Conservation (phyloP, 1,140 invertebrate genomes). For the Amphibalanus amphitrite region DNA sequence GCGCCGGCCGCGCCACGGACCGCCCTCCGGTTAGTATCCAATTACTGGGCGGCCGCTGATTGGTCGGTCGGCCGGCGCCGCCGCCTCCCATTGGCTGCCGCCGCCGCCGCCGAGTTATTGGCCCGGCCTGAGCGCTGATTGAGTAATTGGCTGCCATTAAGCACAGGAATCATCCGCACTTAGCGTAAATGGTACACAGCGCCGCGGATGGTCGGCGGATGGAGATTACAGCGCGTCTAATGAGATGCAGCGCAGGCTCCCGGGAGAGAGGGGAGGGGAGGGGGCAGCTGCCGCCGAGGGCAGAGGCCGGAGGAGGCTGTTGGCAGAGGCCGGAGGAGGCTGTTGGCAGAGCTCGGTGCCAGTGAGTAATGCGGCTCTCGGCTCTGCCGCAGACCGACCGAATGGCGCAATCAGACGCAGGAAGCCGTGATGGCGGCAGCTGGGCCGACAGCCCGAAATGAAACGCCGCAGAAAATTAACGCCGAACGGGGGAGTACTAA, state of each 20-base stretch:
- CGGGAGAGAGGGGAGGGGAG: too few species aligned
- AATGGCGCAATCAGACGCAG: too few species aligned
- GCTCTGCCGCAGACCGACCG: too few species aligned
- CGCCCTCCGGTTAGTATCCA: not conserved
- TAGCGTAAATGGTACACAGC: not conserved
- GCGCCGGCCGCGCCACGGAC: not conserved
- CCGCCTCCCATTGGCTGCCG: not conserved
- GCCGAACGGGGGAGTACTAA: too few species aligned
- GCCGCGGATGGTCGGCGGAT: not conserved
- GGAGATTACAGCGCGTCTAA: not conserved
- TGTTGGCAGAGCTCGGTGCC: too few species aligned
- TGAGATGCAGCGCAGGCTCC: not conserved
- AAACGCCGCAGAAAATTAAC: too few species aligned
- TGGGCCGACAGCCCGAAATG: too few species aligned
- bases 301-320: too few species aligned
- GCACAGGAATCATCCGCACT: not conserved
- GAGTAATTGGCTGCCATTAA: conserved; percentile 1
- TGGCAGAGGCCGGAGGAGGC: too few species aligned
- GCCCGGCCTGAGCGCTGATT: not conserved
- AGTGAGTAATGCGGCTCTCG: too few species aligned
- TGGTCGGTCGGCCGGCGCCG: not conserved
- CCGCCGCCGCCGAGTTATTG: not conserved
- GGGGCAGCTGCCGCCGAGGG: too few species aligned
- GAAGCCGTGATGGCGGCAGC: too few species aligned
- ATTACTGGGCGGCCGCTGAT: not conserved